Base-by-base conservation (phyloP, 1,140 invertebrate genomes). In the Homarus americanus region DNA sequence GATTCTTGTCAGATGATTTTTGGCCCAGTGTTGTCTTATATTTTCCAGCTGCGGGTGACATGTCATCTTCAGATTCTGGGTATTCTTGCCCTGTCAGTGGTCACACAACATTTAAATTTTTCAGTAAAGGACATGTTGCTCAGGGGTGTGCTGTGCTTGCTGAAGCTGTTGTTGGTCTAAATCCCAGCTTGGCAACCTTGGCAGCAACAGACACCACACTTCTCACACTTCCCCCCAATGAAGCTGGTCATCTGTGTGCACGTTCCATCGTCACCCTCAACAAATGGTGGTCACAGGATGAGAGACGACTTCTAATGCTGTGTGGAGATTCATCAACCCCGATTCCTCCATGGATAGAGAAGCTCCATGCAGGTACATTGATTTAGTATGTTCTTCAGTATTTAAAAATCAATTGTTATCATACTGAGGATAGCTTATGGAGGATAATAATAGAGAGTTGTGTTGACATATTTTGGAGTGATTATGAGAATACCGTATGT, bases 161-260 rank as follows among this genome's bases (percentile, higher is more conserved):
- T 32, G 86, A 75, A 72, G 32, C 75, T 44, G 91, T 92, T 20
- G 58, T 44, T 40, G 96, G 96, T 0, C 94, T 96, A 2, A 95
- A 92, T 34, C 91, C 86, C 20, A 83, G 82, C 34, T 78, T 92
- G 9, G 86, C 85, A 34, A 58, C 85, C 10, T 69, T 92, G 41
- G 85, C 85, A 58, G 66, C 80, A 40, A 86, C 84, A 41, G 91
- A 91, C 38, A 69, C 83, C 28, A 72, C 79, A 15, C 79, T 91
- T 7, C 84, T 91, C 15, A 83, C 78, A 20, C 53, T 91, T 24
- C 91, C 91, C 7, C 91, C 84, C 17, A 91, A 92, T 85, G 86
- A 92, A 40, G 78, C 86, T 28, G 91, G 91, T 41, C 86, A 92
- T 49, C 69, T 92, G 17, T 88, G 86, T 88, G 85, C 91, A 7